Percentiles rank a stretch among this genome's conserved stretches.
These are phyloP conservation scores for Caracal caracal DNA, from an alignment of 2,113 vertebrate genomes.

Conservation along the genomic window DNA sequence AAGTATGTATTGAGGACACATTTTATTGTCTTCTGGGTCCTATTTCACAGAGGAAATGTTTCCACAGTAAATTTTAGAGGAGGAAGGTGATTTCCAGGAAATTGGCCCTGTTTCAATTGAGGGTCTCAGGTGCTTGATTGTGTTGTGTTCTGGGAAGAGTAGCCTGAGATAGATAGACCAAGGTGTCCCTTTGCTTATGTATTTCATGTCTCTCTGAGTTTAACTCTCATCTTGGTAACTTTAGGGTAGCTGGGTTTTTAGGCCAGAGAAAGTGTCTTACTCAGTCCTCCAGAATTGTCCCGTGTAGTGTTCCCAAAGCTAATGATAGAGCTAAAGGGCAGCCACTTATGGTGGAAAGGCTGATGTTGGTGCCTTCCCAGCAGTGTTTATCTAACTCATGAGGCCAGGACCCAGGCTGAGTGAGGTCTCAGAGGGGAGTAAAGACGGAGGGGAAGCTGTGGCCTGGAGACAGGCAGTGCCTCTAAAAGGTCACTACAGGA, in stretches of 20 bases:
- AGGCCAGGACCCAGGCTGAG: neutral
- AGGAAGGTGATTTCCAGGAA: neutral
- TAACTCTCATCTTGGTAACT: neutral
- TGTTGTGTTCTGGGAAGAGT: neutral
- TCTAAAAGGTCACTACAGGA: neutral
- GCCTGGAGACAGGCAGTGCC: neutral
- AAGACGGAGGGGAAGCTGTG: fast-evolving
- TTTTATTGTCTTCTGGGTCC: constrained; percentile 8
- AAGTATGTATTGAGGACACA: neutral
- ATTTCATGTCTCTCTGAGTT: neutral
- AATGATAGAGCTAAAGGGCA: too few relatives aligned
- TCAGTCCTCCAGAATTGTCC: neutral
- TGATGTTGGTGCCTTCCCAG: neutral
- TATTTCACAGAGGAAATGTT: constrained; percentile 45
- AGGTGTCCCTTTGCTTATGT: neutral
- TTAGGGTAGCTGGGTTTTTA: neutral
- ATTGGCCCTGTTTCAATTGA: neutral
- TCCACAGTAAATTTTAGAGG: neutral
- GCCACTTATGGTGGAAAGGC: neutral
- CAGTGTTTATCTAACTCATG: fast-evolving
- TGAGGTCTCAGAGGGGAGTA: neutral
- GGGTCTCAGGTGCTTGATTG: neutral
- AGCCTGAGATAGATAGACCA: too few relatives aligned
- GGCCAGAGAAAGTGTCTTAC: neutral
- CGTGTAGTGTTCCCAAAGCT: neutral